Evolutionary conservation across 2,797 vertebrate genomes (phyloP).

Genomic region (Coregonus ussuriensis): DNA sequence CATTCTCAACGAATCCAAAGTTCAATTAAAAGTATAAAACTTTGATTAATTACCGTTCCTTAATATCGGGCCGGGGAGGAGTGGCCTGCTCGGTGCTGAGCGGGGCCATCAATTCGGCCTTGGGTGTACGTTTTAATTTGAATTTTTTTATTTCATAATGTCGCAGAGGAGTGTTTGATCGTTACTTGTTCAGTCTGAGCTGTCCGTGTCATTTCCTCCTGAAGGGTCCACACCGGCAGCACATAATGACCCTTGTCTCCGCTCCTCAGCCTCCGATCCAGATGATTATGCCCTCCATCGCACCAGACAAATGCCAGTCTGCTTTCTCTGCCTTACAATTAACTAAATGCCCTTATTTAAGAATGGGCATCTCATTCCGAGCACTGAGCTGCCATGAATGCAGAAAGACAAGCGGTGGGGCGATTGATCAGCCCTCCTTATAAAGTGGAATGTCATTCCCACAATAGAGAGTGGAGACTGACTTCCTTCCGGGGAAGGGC

Average conservation of each 20-base stretch:
- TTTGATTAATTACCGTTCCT: slow-evolving; percentile 67
- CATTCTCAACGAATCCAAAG: slow-evolving; percentile 61
- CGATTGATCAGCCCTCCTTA: slow-evolving; percentile 41
- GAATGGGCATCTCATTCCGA: slow-evolving; percentile 45
- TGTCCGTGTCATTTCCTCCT: slow-evolving; percentile 68
- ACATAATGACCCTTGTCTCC: slow-evolving; percentile 71
- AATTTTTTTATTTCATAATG: slow-evolving; percentile 36
- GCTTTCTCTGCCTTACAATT: slow-evolving; percentile 54
- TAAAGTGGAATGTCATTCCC: slow-evolving; percentile 57
- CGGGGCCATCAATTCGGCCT: slow-evolving; percentile 52
- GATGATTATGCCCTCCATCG: slow-evolving; percentile 63
- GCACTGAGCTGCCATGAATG: slow-evolving; percentile 40
- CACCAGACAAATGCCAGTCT: slow-evolving; percentile 60
- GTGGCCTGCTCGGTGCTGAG: slow-evolving; percentile 24
- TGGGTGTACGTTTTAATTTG: slow-evolving; percentile 56
- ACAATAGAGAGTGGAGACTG: slow-evolving; percentile 44
- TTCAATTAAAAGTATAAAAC: slow-evolving; percentile 62
- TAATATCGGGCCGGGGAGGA: slow-evolving; percentile 49
- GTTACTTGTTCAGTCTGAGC: slow-evolving; percentile 63
- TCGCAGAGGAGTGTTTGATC: slow-evolving; percentile 50
- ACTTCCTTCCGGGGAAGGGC: slow-evolving; percentile 46
- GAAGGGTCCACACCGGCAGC: slow-evolving; percentile 58
- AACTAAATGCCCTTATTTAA: slow-evolving; percentile 65
- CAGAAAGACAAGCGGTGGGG: background rate
- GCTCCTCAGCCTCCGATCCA: slow-evolving; percentile 59